Conservation (phyloP, 2,888 invertebrate species). For the Ichneumon xanthorius region DNA sequence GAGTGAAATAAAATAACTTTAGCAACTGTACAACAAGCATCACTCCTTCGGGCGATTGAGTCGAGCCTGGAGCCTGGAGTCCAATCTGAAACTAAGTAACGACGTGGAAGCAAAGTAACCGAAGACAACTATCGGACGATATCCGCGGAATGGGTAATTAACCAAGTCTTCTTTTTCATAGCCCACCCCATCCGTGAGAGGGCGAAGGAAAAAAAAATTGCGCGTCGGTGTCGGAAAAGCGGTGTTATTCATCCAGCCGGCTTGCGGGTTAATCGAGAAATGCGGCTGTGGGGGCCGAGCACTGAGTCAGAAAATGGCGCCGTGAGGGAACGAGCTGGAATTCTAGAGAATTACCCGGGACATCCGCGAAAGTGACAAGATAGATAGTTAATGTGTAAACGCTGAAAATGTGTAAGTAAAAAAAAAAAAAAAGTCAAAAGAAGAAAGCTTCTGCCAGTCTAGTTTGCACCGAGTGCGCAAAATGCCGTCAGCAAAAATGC, state of each 20-base stretch:
- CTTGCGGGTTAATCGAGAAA: slow-evolving; percentile 62
- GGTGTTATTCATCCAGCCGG: slow-evolving; percentile 61
- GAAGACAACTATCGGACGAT: slow-evolving; percentile 56
- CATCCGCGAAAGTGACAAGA: slow-evolving; percentile 56
- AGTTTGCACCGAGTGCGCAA: slow-evolving; percentile 13
- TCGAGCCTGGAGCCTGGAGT: background rate
- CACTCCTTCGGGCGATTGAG: background rate
- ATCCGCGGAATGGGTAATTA: slow-evolving; percentile 59
- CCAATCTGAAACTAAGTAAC: background rate
- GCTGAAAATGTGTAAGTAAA: slow-evolving; percentile 47
- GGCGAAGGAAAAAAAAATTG: slow-evolving; percentile 33
- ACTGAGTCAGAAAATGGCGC: slow-evolving; percentile 24
- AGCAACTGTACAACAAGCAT: background rate
- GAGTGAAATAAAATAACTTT: background rate
- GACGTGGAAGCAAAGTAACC: slow-evolving; percentile 31
- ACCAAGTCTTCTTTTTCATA: slow-evolving; percentile 42
- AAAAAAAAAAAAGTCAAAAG: background rate
- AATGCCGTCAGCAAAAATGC: slow-evolving; percentile 67
- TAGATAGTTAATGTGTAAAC: slow-evolving; percentile 59
- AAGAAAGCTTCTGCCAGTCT: slow-evolving; percentile 5
- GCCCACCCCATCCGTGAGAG: background rate
- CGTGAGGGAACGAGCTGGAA: slow-evolving; percentile 21
- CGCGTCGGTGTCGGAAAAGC: slow-evolving; percentile 39
- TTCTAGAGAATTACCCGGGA: slow-evolving; percentile 35
- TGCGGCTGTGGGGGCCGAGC: slow-evolving; percentile 27